These are phyloP conservation scores for Botia kubotai DNA, from an alignment of 2,797 vertebrate genomes.

Conservation along the genomic window DNA sequence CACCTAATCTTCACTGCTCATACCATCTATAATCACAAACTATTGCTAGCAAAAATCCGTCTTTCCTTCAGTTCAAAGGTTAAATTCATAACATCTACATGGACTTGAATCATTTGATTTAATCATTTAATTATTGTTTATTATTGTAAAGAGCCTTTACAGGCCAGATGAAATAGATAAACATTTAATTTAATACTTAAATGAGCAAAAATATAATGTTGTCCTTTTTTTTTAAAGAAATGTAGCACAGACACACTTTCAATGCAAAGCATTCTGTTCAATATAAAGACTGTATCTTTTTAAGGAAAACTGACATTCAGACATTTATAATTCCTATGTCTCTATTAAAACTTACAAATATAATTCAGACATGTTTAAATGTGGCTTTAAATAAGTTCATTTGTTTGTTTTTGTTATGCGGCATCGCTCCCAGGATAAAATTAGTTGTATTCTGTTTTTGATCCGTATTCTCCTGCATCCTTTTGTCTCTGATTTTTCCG, in stretches of 20 bases:
- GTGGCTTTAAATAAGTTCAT: not conserved
- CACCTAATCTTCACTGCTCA: constrained; percentile 22
- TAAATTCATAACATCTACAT: too few species aligned
- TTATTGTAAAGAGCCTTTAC: not conserved
- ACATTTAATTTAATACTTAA: not conserved
- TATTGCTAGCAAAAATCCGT: too few species aligned
- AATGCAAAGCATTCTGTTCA: not conserved
- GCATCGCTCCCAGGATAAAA: constrained; percentile 11
- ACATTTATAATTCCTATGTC: too few species aligned
- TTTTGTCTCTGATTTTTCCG: constrained; percentile 13
- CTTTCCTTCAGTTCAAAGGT: too few species aligned
- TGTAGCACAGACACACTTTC: too few species aligned
- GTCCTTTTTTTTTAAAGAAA: too few species aligned
- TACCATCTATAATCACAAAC: not conserved
- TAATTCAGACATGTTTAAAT: too few species aligned
- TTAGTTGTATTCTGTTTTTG: not conserved
- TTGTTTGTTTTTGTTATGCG: not conserved
- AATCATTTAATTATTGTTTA: not conserved
- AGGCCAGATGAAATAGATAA: not conserved
- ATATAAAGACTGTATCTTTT: too few species aligned
- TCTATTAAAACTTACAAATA: too few species aligned
- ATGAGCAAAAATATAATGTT: too few species aligned
- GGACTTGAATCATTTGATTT: too few species aligned
- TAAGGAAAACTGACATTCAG: too few species aligned
- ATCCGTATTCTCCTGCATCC: constrained; percentile 38